Evolutionary conservation across 2,888 invertebrate genomes (phyloP), one percentile per base, ranked within the genome.

Genomic region (Scaptomyza reducta): DNA sequence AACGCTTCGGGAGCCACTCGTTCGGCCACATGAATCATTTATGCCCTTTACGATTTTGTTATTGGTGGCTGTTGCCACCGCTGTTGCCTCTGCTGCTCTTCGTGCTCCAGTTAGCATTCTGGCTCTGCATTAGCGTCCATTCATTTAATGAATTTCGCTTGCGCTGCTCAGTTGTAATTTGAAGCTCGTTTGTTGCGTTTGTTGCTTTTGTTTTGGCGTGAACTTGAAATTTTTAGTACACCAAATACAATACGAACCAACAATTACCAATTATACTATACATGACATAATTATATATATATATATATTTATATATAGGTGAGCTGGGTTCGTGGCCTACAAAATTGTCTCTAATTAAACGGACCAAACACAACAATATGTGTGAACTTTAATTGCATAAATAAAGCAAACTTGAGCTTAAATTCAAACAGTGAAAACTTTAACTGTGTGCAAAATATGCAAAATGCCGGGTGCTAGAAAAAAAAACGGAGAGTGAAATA

Each of bases 171-270:
- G 88, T 86, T 87, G 88, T 87, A 79, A 79, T 89, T 87, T 74
- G 89, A 79, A 87, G 80, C 83, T 78, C 88, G 89, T 87, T 89
- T 77, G 85, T 68, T 77, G 75, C 75, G 89, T 65, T 77, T 57
- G 70, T 54, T 70, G 71, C 74, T 58, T 72, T 74, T 76, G 61
- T 75, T 71, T 64, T 71, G 61, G 57, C 46, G 69, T 88, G 87
- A 88, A 87, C 89, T 85, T 85, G 84, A 87, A 88, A 73, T 54
- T 60, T 29, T 35, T 40, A 22, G 42, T 74, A 54, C 50, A 70
- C 78, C 66, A 77, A 74, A n/a, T 6, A 27, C 14, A 45, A 25
- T 42, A n/a, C 16, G 10, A 62, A 61, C 14, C 16, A 25, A 10
- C 35, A 40, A 31, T 45, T 14, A 11, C 25, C 9, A 16, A n/a